Percentiles rank a stretch among this genome's conserved stretches.
Evolutionary conservation across 2,797 vertebrate genomes (phyloP).

Genomic region (Scolopax bukidnonensis): DNA sequence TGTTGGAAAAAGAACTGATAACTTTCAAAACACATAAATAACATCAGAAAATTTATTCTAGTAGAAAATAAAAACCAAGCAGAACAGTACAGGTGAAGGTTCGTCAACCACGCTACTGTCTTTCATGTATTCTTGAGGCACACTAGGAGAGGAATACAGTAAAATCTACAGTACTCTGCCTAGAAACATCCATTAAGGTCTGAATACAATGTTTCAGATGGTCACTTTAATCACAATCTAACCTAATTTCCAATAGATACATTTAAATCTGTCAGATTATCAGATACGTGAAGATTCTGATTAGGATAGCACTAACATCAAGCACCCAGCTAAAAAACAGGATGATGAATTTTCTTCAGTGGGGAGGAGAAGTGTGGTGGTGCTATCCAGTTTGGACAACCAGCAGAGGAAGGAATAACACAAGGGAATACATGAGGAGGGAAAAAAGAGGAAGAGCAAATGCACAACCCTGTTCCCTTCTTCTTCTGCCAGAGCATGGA

Average conservation of each 20-base stretch:
- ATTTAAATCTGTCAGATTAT: background rate
- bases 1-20: background rate
- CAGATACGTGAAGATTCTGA: background rate
- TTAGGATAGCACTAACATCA: background rate
- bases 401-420: background rate
- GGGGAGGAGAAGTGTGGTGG: fast-evolving
- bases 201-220: background rate
- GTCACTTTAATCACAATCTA: background rate
- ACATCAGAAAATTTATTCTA: background rate
- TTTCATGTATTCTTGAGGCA: background rate
- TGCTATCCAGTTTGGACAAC: background rate
- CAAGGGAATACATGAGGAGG: background rate
- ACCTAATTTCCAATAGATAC: fast-evolving
- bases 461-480: background rate
- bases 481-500: background rate
- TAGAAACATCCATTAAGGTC: background rate
- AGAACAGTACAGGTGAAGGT: background rate
- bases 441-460: background rate
- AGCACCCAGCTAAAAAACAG: background rate
- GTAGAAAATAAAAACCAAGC: background rate
- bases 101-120: background rate
- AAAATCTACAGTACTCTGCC: background rate
- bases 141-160: background rate
- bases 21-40: background rate
- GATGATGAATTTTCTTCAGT: background rate